phyloP scores from a whole-genome alignment of 1,140 invertebrate species.

The Wasmannia auropunctata region DNA sequence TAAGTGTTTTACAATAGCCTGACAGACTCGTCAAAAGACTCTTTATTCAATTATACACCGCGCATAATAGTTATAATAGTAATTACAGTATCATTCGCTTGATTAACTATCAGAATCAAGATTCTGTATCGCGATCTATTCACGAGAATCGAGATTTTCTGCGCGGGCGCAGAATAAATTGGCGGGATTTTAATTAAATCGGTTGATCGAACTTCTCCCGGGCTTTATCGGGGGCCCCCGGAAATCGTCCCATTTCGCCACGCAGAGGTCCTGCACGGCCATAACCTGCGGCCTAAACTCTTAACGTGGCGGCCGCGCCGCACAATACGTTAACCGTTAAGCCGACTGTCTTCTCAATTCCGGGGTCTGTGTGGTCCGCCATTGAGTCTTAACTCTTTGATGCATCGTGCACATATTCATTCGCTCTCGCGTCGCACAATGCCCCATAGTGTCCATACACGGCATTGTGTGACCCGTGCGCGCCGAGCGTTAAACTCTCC shows the following conservation, averaged over 20 bases:
- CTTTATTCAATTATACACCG: not conserved
- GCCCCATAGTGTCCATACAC: conserved; percentile 77
- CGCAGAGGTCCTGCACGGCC: conserved; percentile 49
- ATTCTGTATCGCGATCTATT: too few relatives aligned
- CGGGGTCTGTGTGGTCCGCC: conserved; percentile 78
- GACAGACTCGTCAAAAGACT: not conserved
- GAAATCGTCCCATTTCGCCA: conserved; percentile 37
- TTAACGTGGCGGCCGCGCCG: conserved; percentile 69
- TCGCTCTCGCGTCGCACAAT: conserved; percentile 77
- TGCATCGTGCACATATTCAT: conserved; percentile 79
- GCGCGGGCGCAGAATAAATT: not conserved
- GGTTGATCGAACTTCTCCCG: conserved; percentile 2
- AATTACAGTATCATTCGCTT: not conserved
- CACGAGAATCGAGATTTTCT: not conserved
- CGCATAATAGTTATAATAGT: not conserved
- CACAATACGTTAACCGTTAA: conserved; percentile 79
- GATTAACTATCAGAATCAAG: not conserved
- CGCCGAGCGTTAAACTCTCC: conserved; percentile 78
- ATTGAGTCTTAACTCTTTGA: conserved; percentile 80
- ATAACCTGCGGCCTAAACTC: conserved; percentile 41
- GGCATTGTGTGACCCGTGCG: conserved; percentile 75
- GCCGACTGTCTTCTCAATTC: conserved; percentile 76
- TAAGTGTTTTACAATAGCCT: not conserved
- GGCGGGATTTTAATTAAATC: conserved; percentile 52
- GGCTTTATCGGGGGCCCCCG: not conserved